Base-by-base conservation (phyloP, 2,113 vertebrate species). In the Malurus elegans region DNA sequence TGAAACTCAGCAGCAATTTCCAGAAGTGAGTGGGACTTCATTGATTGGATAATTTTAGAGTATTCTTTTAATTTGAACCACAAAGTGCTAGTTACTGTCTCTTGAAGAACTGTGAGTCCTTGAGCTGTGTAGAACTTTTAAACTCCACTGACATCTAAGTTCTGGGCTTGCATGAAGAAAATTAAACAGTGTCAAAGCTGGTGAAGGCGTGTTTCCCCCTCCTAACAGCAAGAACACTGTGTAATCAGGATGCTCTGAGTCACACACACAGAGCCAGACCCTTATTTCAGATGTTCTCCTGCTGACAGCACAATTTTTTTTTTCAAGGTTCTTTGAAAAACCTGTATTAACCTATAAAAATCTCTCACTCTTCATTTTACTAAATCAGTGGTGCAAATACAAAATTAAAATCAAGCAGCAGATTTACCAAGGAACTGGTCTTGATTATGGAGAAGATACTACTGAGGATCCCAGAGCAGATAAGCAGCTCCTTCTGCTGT, bases 381-480 rank as follows among this genome's bases (percentile, higher is more conserved):
- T 80, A 61, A 21, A 79, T 24, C 65, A 64, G 61, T n/a, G 47
- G 44, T 82, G 50, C 42, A 40, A 53, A 70, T 36, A 26, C 48
- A 78, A 67, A 38, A 23, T 29, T 32, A 11, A 88, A 62, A 71
- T 61, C 12, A 47, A 45, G 47, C 31, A 38, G 29, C 36, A 82
- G 73, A 96, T 98, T 83, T 98, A 98, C 98, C 98, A 98, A 91
- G 92, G 98, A 98, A 94, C 98, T 98, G 79, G 98, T 98, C 96
- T 98, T 99, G 97, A 99, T 98, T 56, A 99, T 99, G 61, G 99
- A 99, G 98, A 99, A 99, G 88, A 99, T 99, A 91, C 99, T 99
- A 98, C 99, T 99, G 71, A 99, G 99, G 84, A 99, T 99, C 57
- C 99, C 99, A 64, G 99, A 99, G 97, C 99, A 99, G 97, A 99